Conservation (phyloP, 2,113 vertebrate species). For the Antechinus flavipes region DNA sequence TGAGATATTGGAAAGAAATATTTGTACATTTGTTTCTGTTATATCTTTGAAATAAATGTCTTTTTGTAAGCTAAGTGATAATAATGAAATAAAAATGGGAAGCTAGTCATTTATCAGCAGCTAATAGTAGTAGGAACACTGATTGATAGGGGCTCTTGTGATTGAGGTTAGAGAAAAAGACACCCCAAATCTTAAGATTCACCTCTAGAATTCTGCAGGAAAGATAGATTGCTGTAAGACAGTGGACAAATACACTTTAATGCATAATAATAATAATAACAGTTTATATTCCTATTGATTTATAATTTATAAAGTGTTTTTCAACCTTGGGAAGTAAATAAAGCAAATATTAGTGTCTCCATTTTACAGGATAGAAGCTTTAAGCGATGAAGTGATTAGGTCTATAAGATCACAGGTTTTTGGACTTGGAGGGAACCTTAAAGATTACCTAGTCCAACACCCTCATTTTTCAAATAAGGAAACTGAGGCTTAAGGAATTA, state of each 20-base stretch:
- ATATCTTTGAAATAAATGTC: not conserved
- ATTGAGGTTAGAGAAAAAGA: not conserved
- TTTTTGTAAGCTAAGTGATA: not conserved
- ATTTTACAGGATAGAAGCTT: not conserved
- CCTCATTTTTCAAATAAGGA: not conserved
- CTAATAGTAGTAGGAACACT: not conserved
- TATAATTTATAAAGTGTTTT: not conserved
- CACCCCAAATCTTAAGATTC: not conserved
- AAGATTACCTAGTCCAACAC: not conserved
- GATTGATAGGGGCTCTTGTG: not conserved
- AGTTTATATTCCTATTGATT: not conserved
- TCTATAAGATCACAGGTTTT: not conserved
- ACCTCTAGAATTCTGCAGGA: not conserved
- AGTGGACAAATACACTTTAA: not conserved
- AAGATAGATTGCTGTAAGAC: not conserved
- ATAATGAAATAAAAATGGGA: not conserved
- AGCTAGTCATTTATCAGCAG: not conserved
- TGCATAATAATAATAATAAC: not conserved
- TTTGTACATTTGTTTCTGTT: too few species aligned
- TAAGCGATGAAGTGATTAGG: not conserved
- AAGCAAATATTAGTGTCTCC: not conserved
- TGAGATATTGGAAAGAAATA: too few species aligned
- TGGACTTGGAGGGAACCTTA: not conserved
- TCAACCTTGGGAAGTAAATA: not conserved
- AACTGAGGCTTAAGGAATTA: too few species aligned